Evolutionary conservation across 2,888 invertebrate genomes (phyloP), one percentile per base, ranked within the genome.

Genomic region (Pinctada fucata): DNA sequence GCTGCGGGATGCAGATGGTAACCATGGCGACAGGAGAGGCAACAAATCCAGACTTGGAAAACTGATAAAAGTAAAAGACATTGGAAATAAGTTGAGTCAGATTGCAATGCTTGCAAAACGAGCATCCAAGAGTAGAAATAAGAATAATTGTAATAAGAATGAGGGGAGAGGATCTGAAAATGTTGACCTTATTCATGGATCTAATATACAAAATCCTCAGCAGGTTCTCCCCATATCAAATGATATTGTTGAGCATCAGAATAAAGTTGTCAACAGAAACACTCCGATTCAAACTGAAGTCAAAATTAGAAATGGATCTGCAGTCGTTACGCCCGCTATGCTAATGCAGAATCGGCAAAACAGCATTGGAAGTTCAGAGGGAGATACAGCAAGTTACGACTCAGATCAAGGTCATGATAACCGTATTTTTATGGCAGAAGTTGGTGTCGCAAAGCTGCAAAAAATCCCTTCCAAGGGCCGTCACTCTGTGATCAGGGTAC

Each of bases 231-330:
- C 65, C 65, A 50, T 49, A 49, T 50, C 66, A 16, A 74, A 74
- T 66, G 66, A 47, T 51, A 66, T 50, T 16, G 66, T 49, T n/a
- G 64, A 13, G 16, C 31, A 45, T 66, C 49, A 49, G 16, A 6
- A 66, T 66, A 50, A n/a, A 13, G 31, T 31, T 31, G 31, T 31
- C 31, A 31, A 31, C 31, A 31, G 31, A 31, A 45, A 83, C 31
- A 79, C 83, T 49, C 83, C 82, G 3, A 78, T 87, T 8, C 84
- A 86, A 48, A 91, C 90, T 6, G 90, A 91, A 75, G 89, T 91
- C 1, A 79, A 86, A 52, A 71, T 91, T 47, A 86, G 87, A 48
- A 89, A 89, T 75, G 89, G 89, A 13, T 82, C 83, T 8, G 78
- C 87, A 13, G 81, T 86, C 5, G 85, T 85, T 2, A 75, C 87